These are phyloP conservation scores for Athalia cordata DNA, from an alignment of 2,888 invertebrate genomes.

Conservation along the genomic window DNA sequence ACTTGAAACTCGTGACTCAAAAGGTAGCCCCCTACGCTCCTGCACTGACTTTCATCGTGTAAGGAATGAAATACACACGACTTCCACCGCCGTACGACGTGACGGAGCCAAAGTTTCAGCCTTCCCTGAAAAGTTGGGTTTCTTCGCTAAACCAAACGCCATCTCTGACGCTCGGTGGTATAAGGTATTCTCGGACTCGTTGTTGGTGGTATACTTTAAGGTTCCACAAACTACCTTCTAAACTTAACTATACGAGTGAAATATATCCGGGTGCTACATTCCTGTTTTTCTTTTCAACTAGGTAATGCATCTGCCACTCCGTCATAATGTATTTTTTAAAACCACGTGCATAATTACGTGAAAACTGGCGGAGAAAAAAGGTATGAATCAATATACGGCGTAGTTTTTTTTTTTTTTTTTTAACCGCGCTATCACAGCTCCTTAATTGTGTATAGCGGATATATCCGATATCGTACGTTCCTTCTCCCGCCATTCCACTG, in stretches of 20 bases:
- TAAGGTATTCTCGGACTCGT: conserved; percentile 15
- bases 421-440: no score
- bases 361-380: no score
- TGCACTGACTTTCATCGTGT: conserved; percentile 3
- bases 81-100: not conserved
- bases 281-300: not conserved
- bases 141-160: conserved; percentile 30
- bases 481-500: not conserved
- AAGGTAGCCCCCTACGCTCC: not conserved
- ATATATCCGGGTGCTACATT: not conserved
- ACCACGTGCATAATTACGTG: no score
- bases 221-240: conserved; percentile 25
- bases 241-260: conserved; percentile 17
- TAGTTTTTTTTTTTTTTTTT: no score
- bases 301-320: no score
- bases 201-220: conserved; percentile 24
- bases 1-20: not conserved
- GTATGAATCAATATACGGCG: no score
- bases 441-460: no score
- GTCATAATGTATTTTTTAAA: no score
- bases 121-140: conserved; percentile 10
- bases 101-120: conserved; percentile 14
- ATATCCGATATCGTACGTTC: not conserved
- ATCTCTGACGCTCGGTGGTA: not conserved
- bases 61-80: not conserved